Evolutionary conservation across 2,888 invertebrate species (phyloP), one percentile per base, ranked within the genome.

Genomic region (Drosophila lutescens): DNA sequence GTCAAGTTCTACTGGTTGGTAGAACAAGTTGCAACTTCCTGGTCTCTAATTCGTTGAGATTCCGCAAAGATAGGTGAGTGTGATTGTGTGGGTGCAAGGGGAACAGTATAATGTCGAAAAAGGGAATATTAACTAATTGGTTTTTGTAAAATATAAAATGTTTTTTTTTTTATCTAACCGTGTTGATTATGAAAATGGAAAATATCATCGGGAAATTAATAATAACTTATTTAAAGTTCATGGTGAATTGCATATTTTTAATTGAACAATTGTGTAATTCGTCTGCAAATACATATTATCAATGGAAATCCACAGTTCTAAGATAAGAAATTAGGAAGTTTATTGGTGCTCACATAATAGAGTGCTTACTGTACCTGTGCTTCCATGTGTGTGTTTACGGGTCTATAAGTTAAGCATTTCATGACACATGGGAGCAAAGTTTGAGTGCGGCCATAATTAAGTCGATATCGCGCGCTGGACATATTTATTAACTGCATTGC

Each of bases 401-500:
- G 12, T 17, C 17, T 10, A 49, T 63, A 59, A 63, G 43, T 59
- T 49, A 49, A 59, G 62, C 41, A 49, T 26, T 15, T n/a, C 20
- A 32, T 43, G 61, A 47, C 46, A 47, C 46, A 54, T 54, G 63
- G 63, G 66, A 54, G 40, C 63, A 66, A 66, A 66, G 66, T 66
- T 66, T 66, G 47, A 66, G 62, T 66, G 54, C 26, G 54, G 66
- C 63, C 66, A 66, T 66, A 63, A 66, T 59, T 13, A 59, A 15
- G 40, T 66, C 47, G 63, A 66, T 66, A 63, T 63, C 47, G 46
- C 44, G 20, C 6, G 44, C 65, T 66, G 63, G 63, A 66, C 66
- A 66, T 66, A 63, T 66, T 66, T 66, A 66, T 47, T 63, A 66
- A 66, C 47, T 63, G 43, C 10, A 63, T 26, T 50, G 10, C 49